Base-by-base conservation (phyloP, 2,113 vertebrate species). In the Anolis carolinensis region DNA sequence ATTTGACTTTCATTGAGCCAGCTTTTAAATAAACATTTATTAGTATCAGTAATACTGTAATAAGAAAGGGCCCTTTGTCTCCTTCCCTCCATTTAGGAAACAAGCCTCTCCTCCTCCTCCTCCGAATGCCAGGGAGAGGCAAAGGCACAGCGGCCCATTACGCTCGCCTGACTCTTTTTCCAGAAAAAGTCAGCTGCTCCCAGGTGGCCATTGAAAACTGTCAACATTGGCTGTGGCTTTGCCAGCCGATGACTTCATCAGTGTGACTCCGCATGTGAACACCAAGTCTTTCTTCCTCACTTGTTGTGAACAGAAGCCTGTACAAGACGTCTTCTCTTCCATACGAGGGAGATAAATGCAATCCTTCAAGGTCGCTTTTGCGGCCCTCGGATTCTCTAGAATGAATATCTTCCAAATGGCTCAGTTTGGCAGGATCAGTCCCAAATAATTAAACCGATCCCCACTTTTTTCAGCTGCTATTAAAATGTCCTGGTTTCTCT, bases 171-270 rank as follows among this genome's bases (percentile, higher is more conserved):
- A 87, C 87, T 94, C 90, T 92, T 94, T 93, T 91, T 89, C 87
- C 87, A 87, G 82, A 86, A 90, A 50, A 90, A 93, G 89, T 93
- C 88, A 89, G 89, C 89, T 92, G 90, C 90, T 89, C 88, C 86
- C 94, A 95, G 93, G 93, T 90, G 92, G 90, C 92, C 93, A 94
- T 91, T 95, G 92, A 95, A 93, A 92, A 91, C 88, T 84, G 86
- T 93, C 94, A 95, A 90, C 92, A 85, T 89, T 93, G 88, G 1
- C 87, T 89, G 87, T 39, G 10, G 36, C 92, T 91, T 71, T 93
- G 93, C 94, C 94, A 94, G 88, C 67, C 62, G 71, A 87, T 95
- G 95, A 96, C 92, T 92, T 95, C 91, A 95, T 94, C 83, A n/a
- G 68, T 87, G 86, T 94, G 93, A 92, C 91, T 89, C 84, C 79